phyloP scores from a whole-genome alignment of 2,113 vertebrate genomes.

The Oreochromis aureus region DNA sequence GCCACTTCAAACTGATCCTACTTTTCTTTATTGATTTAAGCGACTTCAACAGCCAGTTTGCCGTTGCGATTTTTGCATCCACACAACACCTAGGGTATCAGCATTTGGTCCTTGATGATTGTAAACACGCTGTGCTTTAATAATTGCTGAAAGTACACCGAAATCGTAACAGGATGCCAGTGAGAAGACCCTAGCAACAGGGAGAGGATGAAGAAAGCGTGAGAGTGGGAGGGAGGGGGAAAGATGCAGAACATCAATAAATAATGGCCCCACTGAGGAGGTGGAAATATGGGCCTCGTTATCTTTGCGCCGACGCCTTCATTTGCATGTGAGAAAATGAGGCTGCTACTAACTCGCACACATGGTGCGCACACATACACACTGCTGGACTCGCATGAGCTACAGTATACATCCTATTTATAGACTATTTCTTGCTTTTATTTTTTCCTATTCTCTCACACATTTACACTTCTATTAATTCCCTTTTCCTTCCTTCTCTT shows the following conservation, averaged over 20 bases:
- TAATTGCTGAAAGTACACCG: conserved; percentile 47
- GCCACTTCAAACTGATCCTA: not conserved
- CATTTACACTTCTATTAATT: conserved; percentile 38
- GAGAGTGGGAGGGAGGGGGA: conserved; percentile 58
- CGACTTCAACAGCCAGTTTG: not conserved
- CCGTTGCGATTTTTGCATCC: not conserved
- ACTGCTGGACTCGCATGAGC: conserved; percentile 21
- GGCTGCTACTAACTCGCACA: conserved; percentile 48
- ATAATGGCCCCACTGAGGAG: conserved; percentile 78
- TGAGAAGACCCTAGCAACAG: conserved; percentile 75
- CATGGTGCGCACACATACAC: not conserved
- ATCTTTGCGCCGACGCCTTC: conserved; percentile 71
- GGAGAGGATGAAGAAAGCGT: conserved; percentile 64
- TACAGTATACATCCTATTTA: conserved; percentile 61
- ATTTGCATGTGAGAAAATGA: conserved; percentile 76
- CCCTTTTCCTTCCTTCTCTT: not conserved
- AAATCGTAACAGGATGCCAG: conserved; percentile 46
- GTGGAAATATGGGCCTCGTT: conserved; percentile 78
- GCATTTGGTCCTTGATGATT: conserved; percentile 12
- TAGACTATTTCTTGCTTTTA: conserved; percentile 40
- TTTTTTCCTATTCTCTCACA: conserved; percentile 31
- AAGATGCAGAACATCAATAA: conserved; percentile 80
- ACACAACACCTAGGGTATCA: not conserved
- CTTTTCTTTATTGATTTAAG: not conserved
- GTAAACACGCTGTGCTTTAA: conserved; percentile 45